phyloP scores from a whole-genome alignment of 1,140 invertebrate species.

The Conus betulinus region DNA sequence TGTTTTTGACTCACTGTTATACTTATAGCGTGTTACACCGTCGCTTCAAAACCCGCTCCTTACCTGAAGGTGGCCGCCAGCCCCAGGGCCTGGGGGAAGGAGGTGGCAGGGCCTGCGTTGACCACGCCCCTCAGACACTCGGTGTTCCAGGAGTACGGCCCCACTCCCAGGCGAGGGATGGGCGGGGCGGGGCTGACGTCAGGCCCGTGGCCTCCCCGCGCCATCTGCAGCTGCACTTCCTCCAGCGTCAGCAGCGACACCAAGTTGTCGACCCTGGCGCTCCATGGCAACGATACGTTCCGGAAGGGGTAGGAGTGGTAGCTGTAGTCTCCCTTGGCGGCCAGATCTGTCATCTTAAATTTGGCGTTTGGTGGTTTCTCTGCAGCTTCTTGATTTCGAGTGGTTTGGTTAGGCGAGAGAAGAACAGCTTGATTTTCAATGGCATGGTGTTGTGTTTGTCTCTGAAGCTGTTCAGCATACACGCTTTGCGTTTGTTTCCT shows the following conservation, averaged over 20 bases:
- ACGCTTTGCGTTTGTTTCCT: too few relatives aligned
- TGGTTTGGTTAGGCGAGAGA: too few relatives aligned
- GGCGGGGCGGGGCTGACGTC: constrained; percentile 68
- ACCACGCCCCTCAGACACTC: constrained; percentile 71
- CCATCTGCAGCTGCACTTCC: constrained; percentile 70
- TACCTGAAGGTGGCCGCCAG: constrained; percentile 72
- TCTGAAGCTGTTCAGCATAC: too few relatives aligned
- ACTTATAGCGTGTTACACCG: too few relatives aligned
- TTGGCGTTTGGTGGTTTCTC: too few relatives aligned
- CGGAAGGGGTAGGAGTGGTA: constrained; percentile 58
- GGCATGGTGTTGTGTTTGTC: too few relatives aligned
- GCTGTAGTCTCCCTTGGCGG: neutral
- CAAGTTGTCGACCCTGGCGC: constrained; percentile 69
- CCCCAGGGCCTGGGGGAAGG: constrained; percentile 72
- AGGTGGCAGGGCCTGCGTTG: constrained; percentile 63
- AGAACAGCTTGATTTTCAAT: too few relatives aligned
- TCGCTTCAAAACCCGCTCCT: neutral
- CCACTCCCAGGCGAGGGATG: constrained; percentile 67
- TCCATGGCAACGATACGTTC: constrained; percentile 67
- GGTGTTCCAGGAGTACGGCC: constrained; percentile 71
- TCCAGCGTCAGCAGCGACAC: constrained; percentile 64
- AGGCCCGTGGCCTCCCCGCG: constrained; percentile 64
- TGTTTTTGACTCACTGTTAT: too few relatives aligned
- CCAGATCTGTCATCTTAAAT: too few relatives aligned
- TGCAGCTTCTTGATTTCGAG: too few relatives aligned